Evolutionary conservation across 2,797 vertebrate species (phyloP).

Genomic region (Leuciscus waleckii): DNA sequence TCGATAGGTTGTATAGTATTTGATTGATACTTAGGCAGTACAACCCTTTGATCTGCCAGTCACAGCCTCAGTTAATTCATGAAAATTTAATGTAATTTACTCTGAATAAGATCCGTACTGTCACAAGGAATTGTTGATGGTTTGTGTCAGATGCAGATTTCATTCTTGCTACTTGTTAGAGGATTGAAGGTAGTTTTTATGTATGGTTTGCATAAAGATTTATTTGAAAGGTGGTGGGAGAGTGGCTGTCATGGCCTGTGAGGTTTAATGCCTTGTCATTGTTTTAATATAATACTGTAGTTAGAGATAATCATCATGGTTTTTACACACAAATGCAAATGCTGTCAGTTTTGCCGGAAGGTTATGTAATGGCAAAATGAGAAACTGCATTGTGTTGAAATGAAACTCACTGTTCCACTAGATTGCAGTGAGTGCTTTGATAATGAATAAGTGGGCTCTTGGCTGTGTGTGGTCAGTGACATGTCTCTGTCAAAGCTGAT

Average conservation of each 20-base stretch:
- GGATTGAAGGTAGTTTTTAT: background rate
- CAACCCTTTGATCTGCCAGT: background rate
- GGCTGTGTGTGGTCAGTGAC: slow-evolving; percentile 27
- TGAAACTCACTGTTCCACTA: background rate
- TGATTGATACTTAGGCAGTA: background rate
- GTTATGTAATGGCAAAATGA: background rate
- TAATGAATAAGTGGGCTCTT: background rate
- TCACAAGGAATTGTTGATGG: background rate
- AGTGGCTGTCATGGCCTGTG: background rate
- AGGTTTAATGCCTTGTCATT: background rate
- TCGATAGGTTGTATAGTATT: background rate
- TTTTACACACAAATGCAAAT: background rate
- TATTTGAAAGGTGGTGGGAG: background rate
- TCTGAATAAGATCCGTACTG: background rate
- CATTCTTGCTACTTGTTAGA: background rate
- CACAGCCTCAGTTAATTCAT: background rate
- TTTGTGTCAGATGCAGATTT: slow-evolving; percentile 15
- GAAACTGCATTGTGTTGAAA: slow-evolving; percentile 1
- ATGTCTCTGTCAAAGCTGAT: slow-evolving; percentile 11
- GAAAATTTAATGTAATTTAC: background rate
- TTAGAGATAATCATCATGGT: background rate
- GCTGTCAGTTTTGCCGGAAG: background rate
- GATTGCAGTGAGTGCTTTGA: slow-evolving; percentile 1
- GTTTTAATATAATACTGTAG: background rate
- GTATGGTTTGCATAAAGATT: background rate